Percentiles rank a stretch among this genome's conserved stretches.
phyloP scores from a whole-genome alignment of 2,888 invertebrate genomes.

The Eremobia ochroleuca region DNA sequence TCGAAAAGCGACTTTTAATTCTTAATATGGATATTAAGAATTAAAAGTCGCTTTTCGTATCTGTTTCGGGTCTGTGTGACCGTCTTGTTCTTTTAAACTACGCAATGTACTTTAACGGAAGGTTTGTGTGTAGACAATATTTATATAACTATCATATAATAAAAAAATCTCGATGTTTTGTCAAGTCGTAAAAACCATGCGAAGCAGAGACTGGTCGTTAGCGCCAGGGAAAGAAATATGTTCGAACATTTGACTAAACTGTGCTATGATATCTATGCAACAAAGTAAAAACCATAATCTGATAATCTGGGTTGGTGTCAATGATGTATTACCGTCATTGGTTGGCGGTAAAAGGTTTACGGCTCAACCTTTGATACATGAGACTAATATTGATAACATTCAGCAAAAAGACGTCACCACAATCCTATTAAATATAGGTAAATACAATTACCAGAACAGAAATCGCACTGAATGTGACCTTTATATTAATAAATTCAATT shows the following conservation, averaged over 20 bases:
- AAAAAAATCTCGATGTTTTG: too few species aligned
- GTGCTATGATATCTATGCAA: neutral
- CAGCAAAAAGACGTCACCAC: neutral
- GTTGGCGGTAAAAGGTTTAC: too few species aligned
- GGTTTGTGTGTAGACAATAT: too few species aligned
- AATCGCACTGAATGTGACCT: slow-evolving; percentile 18
- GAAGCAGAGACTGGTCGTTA: neutral
- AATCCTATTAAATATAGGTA: neutral
- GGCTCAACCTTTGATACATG: neutral
- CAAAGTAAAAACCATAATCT: neutral
- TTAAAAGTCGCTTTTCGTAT: neutral
- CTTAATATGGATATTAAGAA: too few species aligned
- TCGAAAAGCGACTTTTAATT: too few species aligned
- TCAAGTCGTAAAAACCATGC: neutral
- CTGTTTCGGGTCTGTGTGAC: neutral
- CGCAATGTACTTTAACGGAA: too few species aligned
- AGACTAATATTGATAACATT: neutral
- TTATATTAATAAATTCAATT: slow-evolving; percentile 20
- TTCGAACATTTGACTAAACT: neutral
- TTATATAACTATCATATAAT: too few species aligned
- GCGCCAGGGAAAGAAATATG: neutral
- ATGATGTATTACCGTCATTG: neutral
- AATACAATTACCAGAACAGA: slow-evolving; percentile 2
- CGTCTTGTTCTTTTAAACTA: too few species aligned
- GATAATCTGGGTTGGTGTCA: neutral